Evolutionary conservation across 1,140 invertebrate genomes (phyloP), one percentile per base, ranked within the genome.

Genomic region (Globodera ellingtonae): DNA sequence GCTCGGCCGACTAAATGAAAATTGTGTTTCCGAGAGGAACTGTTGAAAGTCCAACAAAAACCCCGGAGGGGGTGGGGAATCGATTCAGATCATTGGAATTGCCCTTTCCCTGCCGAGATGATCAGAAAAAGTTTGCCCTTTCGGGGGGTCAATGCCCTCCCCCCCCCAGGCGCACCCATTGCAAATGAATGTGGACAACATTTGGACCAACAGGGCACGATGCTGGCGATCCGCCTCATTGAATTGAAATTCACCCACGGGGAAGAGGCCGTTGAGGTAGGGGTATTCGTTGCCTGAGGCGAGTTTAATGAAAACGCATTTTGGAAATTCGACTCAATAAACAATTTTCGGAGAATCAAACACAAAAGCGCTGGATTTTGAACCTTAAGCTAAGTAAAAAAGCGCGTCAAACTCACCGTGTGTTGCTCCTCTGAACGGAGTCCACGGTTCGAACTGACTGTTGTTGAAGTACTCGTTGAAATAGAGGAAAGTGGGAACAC

Each of bases 221-320:
- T 79, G 79, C 15, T 47, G 21, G 13, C 21, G n/a, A 52, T 83
- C 82, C 46, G 59, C 21, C 6, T 76, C 46, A 47, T 77, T 85
- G 78, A 83, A 82, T 21, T 84, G 46, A 59, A 83, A 83, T 44
- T 85, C 67, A n/a, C 82, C 82, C 44, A 83, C 82, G 21, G 78
- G 83, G 79, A 83, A 79, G 9, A 66, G 35, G 13, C 82, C 82
- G 50, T 83, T 70, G 48, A 83, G 48, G 59, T 83, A 83, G 46
- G 82, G 82, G 3, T 85, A 85, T n/a, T 83, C 82, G 62, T 84
- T 78, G 46, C 62, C 78, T 48, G 46, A 74, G 21, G 13, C 73
- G 10, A 24, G 24, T 18, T n/a, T 78, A 35, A n/a, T 78, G 35
- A 35, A 35, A 35, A 2, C 1, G 35, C 1, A 35, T 35, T 35